A percentile compares a stretch with the other conserved stretches of the same genome.
Conservation (phyloP, 2,797 vertebrate genomes). For the Microtus agrestis region DNA sequence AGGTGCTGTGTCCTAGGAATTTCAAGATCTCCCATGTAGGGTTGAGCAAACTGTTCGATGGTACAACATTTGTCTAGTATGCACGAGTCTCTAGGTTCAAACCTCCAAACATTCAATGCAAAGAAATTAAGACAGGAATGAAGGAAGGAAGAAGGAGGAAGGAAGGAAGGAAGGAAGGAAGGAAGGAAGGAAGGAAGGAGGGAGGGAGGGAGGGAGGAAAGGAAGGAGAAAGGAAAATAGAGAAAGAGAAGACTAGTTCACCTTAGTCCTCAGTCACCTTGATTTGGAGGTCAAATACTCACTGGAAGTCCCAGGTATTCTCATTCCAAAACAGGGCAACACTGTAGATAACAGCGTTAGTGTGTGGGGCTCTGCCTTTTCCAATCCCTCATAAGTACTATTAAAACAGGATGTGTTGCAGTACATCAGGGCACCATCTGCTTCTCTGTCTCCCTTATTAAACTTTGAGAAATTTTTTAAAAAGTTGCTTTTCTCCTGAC, state of each 20-base stretch:
- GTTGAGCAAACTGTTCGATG: background rate
- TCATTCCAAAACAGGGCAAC: background rate
- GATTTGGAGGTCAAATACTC: constrained; percentile 12
- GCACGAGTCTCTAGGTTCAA: background rate
- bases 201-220: rapidly evolving
- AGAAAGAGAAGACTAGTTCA: background rate
- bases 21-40: background rate
- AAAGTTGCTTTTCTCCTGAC: no score
- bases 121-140: background rate
- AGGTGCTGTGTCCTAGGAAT: constrained; percentile 30
- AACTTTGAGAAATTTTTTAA: constrained; percentile 13
- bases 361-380: background rate
- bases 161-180: no score
- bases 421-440: constrained; percentile 6
- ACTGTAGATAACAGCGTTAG: background rate
- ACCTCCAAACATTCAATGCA: background rate
- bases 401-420: constrained; percentile 36
- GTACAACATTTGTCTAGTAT: background rate
- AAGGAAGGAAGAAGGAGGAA: no score
- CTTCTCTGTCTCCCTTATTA: constrained; percentile 16
- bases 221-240: background rate
- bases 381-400: constrained; percentile 19
- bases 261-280: constrained; percentile 10
- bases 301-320: background rate
- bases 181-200: no score